Evolutionary conservation across 2,888 invertebrate species (phyloP), one percentile per base, ranked within the genome.

Genomic region (Matsumyia berberina): DNA sequence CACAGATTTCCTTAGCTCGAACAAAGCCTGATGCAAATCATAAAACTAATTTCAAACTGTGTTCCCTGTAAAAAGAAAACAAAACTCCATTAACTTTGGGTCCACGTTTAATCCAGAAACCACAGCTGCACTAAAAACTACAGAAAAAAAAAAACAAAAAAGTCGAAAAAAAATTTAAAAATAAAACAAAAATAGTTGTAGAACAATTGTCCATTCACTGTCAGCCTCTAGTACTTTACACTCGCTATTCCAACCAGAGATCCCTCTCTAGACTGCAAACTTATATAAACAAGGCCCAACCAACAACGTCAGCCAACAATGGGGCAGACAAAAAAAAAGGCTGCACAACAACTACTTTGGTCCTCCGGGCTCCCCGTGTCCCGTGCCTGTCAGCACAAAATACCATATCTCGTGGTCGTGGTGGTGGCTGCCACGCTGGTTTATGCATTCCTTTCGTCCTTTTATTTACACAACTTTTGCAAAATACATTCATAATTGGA

Each of bases 401-500:
- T n/a, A n/a, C n/a, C n/a, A n/a, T n/a, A 60, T 31, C 37, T 58
- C 42, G 24, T 42, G 33, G 29, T 29, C 8, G 2, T 42, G 15
- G 33, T 46, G 24, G 31, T 24, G 12, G 57, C 9, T 6, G 12
- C 39, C 24, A 12, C 31, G 15, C 29, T 53, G 66, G 24, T 53
- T 53, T 39, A 6, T 39, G 39, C 29, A 5, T 24, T 51, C 33
- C 31, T 51, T 66, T 53, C 51, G 35, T 74, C 24, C 62, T 62
- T 67, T 78, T 37, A 60, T 42, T 73, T 44, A 53, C 11, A 53
- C 37, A 73, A 44, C 67, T 74, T 53, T 73, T 67, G 15, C 37
- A 55, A 80, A 67, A 60, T 58, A 53, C 46, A 72, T 72, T 72
- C 64, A 44, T 74, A 80, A 80, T 80, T 74, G 74, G 53, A 55